Evolutionary conservation across 2,888 invertebrate genomes (phyloP).

Genomic region (Pogonocherus hispidulus): DNA sequence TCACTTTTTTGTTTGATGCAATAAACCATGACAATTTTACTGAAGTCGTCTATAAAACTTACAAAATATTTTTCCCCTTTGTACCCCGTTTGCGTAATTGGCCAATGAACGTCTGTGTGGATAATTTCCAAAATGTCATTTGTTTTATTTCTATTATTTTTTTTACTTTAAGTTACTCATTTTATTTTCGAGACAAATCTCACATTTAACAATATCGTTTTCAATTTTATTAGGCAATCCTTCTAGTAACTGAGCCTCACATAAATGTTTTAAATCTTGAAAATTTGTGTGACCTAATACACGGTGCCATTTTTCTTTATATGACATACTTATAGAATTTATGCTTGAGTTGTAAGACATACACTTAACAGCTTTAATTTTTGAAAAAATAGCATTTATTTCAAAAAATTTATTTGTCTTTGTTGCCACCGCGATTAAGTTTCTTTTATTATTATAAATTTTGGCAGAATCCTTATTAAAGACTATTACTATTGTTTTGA

Average conservation of each 20-base stretch:
- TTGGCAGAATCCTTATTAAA: conserved; percentile 4
- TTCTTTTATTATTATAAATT: not conserved
- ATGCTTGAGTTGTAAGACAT: too few species aligned
- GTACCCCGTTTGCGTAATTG: not conserved
- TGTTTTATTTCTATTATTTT: not conserved
- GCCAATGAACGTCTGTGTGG: conserved; percentile 1
- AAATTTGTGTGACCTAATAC: conserved; percentile 1
- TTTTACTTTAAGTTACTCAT: not conserved
- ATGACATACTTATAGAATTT: not conserved
- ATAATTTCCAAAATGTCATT: not conserved
- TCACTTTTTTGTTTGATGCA: not conserved
- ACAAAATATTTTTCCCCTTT: conserved; percentile 4
- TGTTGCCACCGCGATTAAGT: too few species aligned
- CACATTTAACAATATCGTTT: not conserved
- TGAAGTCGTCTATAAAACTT: conserved; percentile 1
- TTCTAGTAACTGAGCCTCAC: not conserved
- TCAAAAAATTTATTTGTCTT: too few species aligned
- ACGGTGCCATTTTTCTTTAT: not conserved
- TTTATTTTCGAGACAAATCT: not conserved
- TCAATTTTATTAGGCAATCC: not conserved
- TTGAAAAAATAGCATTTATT: too few species aligned
- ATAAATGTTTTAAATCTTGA: not conserved
- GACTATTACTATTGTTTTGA: not conserved
- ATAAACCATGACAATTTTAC: not conserved
- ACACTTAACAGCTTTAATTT: too few species aligned